These are phyloP conservation scores for Chascanopsetta lugubris DNA, from an alignment of 2,113 vertebrate species.

Conservation along the genomic window DNA sequence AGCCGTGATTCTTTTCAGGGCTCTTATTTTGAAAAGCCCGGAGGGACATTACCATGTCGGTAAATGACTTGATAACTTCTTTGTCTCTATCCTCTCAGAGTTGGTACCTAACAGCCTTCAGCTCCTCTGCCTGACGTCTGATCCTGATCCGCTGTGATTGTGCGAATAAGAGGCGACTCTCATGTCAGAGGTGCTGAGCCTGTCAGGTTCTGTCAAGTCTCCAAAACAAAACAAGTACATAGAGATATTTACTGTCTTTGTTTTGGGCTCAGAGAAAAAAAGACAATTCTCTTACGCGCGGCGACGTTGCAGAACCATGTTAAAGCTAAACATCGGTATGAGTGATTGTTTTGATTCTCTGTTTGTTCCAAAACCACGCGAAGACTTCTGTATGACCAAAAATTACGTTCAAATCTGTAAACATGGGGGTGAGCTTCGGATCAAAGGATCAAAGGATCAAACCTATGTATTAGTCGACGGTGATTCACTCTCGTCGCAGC, in stretches of 20 bases:
- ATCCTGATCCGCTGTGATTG: constrained; percentile 48
- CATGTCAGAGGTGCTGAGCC: constrained; percentile 44
- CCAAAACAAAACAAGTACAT: too few species aligned
- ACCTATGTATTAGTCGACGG: background rate
- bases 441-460: too few species aligned
- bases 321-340: background rate
- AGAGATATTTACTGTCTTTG: constrained; percentile 30
- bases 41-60: too few species aligned
- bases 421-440: too few species aligned
- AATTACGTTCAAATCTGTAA: background rate
- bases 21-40: too few species aligned
- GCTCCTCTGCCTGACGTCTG: constrained; percentile 44
- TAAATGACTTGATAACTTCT: too few species aligned
- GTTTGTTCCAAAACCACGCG: background rate
- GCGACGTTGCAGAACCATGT: background rate
- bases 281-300: too few species aligned
- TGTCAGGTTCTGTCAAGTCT: constrained; percentile 42
- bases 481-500: background rate
- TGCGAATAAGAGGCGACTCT: constrained; percentile 25
- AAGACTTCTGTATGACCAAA: background rate
- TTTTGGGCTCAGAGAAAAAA: constrained; percentile 20
- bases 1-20: too few species aligned
- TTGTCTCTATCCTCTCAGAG: constrained; percentile 10
- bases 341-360: background rate
- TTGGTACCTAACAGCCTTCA: constrained; percentile 46